Evolutionary conservation across 1,140 invertebrate species (phyloP).

Genomic region (Planococcus citri): DNA sequence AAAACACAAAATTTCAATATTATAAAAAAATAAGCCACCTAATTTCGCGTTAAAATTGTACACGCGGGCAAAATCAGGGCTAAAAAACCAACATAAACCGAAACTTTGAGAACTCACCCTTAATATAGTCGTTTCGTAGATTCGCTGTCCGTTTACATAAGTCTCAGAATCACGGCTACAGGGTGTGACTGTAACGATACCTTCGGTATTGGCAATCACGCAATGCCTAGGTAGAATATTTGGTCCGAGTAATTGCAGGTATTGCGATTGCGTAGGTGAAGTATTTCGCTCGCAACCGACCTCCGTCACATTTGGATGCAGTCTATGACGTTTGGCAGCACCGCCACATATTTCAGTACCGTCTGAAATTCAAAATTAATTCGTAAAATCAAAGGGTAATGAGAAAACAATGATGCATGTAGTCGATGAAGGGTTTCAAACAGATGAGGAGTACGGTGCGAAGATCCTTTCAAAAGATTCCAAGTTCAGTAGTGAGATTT

Average conservation of each 20-base stretch:
- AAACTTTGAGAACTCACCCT: conserved; percentile 42
- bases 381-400: conserved; percentile 21
- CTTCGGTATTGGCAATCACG: conserved; percentile 79
- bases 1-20: too few species aligned
- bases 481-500: too few species aligned
- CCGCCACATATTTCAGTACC: conserved; percentile 47
- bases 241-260: conserved; percentile 37
- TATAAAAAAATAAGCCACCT: too few species aligned
- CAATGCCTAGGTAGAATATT: conserved; percentile 72
- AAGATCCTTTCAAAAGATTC: too few species aligned
- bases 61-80: too few species aligned
- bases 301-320: conserved; percentile 58
- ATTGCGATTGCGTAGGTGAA: conserved; percentile 32
- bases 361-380: conserved; percentile 39
- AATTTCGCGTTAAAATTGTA: too few species aligned
- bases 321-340: conserved; percentile 41
- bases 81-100: too few species aligned
- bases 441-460: too few species aligned
- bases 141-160: conserved; percentile 82
- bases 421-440: too few species aligned
- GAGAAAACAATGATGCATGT: too few species aligned
- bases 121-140: conserved; percentile 82
- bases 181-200: conserved; percentile 86
- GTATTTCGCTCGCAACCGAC: conserved; percentile 51
- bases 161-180: conserved; percentile 83